These are phyloP conservation scores for Thunnus albacares DNA, from an alignment of 2,797 vertebrate species.

Conservation along the genomic window DNA sequence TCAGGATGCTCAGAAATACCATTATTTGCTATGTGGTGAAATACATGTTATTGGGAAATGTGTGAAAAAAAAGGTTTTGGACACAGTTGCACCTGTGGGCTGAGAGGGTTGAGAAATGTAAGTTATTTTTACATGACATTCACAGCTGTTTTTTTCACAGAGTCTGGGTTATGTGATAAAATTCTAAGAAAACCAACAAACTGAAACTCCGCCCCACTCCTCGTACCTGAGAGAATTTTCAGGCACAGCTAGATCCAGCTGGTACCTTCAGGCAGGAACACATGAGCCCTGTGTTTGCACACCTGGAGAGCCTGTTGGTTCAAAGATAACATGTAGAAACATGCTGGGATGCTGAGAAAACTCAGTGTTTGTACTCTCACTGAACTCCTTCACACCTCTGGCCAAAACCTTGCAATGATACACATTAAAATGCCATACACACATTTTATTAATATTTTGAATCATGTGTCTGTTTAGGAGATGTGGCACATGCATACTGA, in stretches of 20 bases:
- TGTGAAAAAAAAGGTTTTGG: not conserved
- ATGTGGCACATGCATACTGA: too few relatives aligned
- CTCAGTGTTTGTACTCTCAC: conserved; percentile 17
- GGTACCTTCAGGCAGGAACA: conserved; percentile 46
- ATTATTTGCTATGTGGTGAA: not conserved
- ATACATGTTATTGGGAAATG: not conserved
- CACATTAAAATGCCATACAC: not conserved
- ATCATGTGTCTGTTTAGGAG: not conserved
- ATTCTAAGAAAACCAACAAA: conserved; percentile 15
- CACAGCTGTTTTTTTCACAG: conserved; percentile 1
- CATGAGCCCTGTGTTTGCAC: conserved; percentile 47
- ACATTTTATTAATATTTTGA: not conserved
- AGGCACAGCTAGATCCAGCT: conserved; percentile 25
- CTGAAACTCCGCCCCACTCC: conserved; percentile 1
- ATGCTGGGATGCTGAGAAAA: conserved; percentile 9
- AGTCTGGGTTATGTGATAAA: not conserved
- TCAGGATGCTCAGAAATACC: not conserved
- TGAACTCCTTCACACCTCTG: conserved; percentile 29
- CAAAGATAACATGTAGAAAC: conserved; percentile 57
- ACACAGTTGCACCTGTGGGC: not conserved
- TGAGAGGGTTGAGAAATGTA: not conserved
- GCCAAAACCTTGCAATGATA: conserved; percentile 5
- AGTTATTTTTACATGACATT: not conserved
- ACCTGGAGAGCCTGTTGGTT: conserved; percentile 56
- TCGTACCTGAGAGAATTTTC: conserved; percentile 15